Conservation (phyloP, 2,113 vertebrate species). For the Tylochromis polylepis region DNA sequence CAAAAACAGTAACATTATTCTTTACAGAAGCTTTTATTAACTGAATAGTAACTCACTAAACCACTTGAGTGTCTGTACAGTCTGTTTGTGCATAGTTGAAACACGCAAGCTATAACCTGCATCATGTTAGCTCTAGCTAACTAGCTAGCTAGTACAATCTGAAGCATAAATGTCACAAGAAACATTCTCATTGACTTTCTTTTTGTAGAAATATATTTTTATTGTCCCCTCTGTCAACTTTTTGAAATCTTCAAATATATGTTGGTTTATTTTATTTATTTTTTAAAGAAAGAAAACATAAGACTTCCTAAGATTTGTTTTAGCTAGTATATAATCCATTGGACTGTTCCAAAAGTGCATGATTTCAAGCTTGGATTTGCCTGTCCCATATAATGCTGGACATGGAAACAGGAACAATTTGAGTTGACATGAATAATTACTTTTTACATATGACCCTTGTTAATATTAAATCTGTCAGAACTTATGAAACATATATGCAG, state of each 20-base stretch:
- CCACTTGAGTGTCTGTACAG: neutral
- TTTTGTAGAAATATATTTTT: neutral
- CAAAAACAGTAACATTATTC: neutral
- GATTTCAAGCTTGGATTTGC: neutral
- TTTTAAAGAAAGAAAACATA: neutral
- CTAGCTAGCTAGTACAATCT: neutral
- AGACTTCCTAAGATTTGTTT: neutral
- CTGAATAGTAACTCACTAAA: neutral
- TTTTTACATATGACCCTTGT: neutral
- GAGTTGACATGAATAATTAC: neutral
- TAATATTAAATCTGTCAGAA: conserved; percentile 3
- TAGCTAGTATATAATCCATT: no score
- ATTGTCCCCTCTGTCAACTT: no score
- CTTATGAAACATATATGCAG: neutral
- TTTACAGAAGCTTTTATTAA: neutral
- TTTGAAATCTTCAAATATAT: neutral
- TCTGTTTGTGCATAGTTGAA: neutral
- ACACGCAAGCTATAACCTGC: neutral
- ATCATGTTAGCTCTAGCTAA: neutral
- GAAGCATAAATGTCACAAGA: neutral
- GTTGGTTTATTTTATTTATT: neutral
- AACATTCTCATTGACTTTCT: neutral
- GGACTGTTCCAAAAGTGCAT: no score
- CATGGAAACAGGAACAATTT: neutral
- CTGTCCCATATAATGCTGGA: neutral